phyloP scores from a whole-genome alignment of 1,140 invertebrate genomes.

The Aphis craccivora region DNA sequence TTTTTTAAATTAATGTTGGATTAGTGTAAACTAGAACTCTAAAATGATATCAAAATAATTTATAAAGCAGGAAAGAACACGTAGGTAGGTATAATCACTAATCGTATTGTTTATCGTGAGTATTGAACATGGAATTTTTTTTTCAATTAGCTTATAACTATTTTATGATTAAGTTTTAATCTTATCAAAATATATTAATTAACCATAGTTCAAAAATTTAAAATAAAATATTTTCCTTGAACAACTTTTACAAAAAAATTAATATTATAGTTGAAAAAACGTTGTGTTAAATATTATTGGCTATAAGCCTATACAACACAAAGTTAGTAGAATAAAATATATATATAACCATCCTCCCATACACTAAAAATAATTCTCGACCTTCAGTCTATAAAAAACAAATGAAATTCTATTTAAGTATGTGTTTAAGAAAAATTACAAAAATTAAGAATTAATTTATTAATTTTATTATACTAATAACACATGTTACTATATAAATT shows the following conservation, averaged over 20 bases:
- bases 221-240: not conserved
- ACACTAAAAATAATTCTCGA: not conserved
- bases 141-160: not conserved
- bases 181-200: not conserved
- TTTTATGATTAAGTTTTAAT: not conserved
- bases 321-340: not conserved
- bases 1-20: not conserved
- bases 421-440: not conserved
- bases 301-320: not conserved
- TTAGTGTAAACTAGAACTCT: too few species aligned
- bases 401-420: not conserved
- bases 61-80: not conserved
- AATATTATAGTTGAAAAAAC: not conserved
- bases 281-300: not conserved
- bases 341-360: not conserved
- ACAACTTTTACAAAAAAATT: not conserved
- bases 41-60: not conserved
- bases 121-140: not conserved
- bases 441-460: not conserved
- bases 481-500: not conserved
- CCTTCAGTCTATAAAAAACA: conserved; percentile 2
- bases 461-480: not conserved
- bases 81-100: not conserved
- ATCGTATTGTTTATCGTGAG: not conserved
- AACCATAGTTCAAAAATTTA: not conserved